Evolutionary conservation across 2,113 vertebrate species (phyloP).

Genomic region (Uria lomvia): DNA sequence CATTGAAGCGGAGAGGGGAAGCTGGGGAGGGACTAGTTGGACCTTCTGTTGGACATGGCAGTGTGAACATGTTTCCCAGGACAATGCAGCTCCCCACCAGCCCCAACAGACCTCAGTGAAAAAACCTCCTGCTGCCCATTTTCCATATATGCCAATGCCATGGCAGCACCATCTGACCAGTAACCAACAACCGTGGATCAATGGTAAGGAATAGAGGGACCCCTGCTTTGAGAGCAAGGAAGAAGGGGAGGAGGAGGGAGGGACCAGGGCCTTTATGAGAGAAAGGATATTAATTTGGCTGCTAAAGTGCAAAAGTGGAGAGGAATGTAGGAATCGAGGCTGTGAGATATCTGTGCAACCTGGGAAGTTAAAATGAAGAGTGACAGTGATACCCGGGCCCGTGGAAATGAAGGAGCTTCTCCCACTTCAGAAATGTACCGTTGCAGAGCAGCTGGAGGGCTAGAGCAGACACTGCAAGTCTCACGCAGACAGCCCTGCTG

Average conservation of each 20-base stretch:
- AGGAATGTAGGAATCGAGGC: background rate
- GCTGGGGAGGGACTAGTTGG: background rate
- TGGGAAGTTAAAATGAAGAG: background rate
- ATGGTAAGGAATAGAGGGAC: fast-evolving
- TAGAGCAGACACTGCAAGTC: background rate
- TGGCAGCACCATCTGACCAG: background rate
- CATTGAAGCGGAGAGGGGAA: background rate
- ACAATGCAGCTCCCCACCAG: background rate
- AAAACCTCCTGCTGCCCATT: background rate
- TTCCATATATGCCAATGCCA: background rate
- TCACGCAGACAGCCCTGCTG: fast-evolving
- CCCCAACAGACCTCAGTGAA: background rate
- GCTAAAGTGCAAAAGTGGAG: background rate
- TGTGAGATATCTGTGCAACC: background rate
- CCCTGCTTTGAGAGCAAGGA: background rate
- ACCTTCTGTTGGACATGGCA: background rate
- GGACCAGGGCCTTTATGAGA: background rate
- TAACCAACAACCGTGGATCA: background rate
- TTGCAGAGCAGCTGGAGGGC: background rate
- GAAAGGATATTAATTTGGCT: background rate
- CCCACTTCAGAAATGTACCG: background rate
- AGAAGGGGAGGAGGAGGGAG: background rate
- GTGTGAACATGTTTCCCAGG: background rate
- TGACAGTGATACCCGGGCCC: background rate
- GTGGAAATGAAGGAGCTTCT: background rate